Percentiles rank a stretch among this genome's conserved stretches.
Evolutionary conservation across 2,888 invertebrate species (phyloP).

Genomic region (Eilema sororculum): DNA sequence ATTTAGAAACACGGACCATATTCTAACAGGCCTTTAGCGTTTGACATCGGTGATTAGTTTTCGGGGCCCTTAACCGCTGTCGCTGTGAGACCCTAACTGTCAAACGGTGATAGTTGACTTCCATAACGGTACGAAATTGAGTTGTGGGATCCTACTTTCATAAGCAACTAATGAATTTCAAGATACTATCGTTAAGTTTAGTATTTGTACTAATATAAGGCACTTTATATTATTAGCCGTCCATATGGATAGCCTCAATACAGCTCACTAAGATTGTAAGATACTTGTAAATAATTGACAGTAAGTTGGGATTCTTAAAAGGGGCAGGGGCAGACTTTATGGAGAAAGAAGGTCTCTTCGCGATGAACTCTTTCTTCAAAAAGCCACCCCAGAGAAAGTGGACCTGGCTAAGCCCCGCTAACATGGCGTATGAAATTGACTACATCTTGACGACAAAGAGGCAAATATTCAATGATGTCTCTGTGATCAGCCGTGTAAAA

Average conservation of each 20-base stretch:
- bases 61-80: slow-evolving; percentile 43
- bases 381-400: no score
- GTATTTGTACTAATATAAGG: background rate
- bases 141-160: slow-evolving; percentile 7
- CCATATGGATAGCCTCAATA: background rate
- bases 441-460: no score
- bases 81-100: slow-evolving; percentile 50
- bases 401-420: no score
- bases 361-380: no score
- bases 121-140: slow-evolving; percentile 35
- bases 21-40: slow-evolving; percentile 56
- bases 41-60: slow-evolving; percentile 63
- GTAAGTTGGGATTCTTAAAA: no score
- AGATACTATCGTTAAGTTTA: background rate
- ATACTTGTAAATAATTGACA: no score
- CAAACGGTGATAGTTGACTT: slow-evolving; percentile 63
- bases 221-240: background rate
- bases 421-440: no score
- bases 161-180: background rate
- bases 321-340: no score
- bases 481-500: no score
- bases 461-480: no score
- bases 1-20: slow-evolving; percentile 55
- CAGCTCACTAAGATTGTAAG: background rate
- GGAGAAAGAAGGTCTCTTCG: no score